Conservation (phyloP, 2,113 vertebrate genomes). For the Lepus europaeus region DNA sequence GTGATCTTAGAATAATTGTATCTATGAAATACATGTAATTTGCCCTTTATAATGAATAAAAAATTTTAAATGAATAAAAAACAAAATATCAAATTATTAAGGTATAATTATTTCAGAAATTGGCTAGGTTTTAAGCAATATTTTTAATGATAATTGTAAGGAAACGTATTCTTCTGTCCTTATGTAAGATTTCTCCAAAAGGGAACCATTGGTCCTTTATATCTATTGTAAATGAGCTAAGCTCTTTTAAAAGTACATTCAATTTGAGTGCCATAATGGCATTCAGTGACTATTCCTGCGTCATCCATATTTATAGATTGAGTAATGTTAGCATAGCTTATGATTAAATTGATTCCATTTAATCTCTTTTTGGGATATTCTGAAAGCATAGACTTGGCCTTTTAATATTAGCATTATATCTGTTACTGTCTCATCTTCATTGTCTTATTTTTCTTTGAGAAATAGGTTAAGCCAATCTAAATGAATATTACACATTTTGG, state of each 20-base stretch:
- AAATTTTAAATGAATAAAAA: too few relatives aligned
- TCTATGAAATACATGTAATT: too few relatives aligned
- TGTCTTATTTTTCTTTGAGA: constrained; percentile 55
- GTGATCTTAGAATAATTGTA: too few relatives aligned
- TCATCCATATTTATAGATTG: constrained; percentile 38
- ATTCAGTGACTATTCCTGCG: neutral
- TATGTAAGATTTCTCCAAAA: neutral
- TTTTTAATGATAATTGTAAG: neutral
- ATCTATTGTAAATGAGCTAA: neutral
- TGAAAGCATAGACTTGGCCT: constrained; percentile 9
- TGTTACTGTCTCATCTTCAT: constrained; percentile 27
- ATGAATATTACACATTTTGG: neutral
- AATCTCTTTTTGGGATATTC: constrained; percentile 6
- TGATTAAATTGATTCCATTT: neutral
- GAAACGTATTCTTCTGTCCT: neutral
- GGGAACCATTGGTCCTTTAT: neutral
- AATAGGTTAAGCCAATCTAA: constrained; percentile 31
- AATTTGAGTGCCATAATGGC: neutral
- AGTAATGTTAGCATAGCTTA: constrained; percentile 26
- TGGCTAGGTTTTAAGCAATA: constrained; percentile 44
- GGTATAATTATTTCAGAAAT: neutral
- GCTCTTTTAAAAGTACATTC: neutral
- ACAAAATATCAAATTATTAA: neutral
- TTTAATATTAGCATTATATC: constrained; percentile 46
- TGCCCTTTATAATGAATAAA: too few relatives aligned